Percentiles rank a stretch among this genome's conserved stretches.
These are phyloP conservation scores for Abramis brama DNA, from an alignment of 2,113 vertebrate species.

Conservation along the genomic window DNA sequence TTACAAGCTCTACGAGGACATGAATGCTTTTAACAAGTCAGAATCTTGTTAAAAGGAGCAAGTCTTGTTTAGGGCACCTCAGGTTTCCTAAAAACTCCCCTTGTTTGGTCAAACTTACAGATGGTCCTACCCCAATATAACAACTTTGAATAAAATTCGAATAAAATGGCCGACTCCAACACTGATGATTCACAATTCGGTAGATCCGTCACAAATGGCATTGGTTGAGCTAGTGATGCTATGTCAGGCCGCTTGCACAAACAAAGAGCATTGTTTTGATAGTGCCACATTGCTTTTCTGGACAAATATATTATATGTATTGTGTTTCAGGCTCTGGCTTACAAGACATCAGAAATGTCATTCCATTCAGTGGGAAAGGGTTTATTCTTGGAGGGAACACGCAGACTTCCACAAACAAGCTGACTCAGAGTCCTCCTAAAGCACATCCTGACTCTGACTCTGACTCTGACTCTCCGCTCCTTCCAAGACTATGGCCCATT, in stretches of 20 bases:
- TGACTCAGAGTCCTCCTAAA: conserved; percentile 35
- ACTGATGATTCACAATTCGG: no score
- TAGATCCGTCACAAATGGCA: neutral
- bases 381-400: conserved; percentile 79
- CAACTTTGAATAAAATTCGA: no score
- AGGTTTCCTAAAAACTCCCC: neutral
- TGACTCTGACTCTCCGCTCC: neutral
- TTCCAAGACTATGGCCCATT: neutral
- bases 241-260: neutral
- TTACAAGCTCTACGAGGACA: neutral
- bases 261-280: neutral
- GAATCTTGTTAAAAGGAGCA: no score
- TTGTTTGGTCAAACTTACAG: neutral
- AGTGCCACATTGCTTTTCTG: neutral
- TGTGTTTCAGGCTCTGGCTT: conserved; percentile 66
- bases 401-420: conserved; percentile 49
- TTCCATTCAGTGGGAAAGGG: conserved; percentile 88
- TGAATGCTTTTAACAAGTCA: neutral
- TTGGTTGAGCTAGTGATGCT: neutral
- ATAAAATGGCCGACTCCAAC: no score
- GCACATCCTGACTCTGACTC: conserved; percentile 22
- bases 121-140: neutral
- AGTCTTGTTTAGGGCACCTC: neutral
- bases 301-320: neutral
- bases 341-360: conserved; percentile 69